Evolutionary conservation across 2,888 invertebrate species (phyloP).

Genomic region (Disparrhopalites patrizii): DNA sequence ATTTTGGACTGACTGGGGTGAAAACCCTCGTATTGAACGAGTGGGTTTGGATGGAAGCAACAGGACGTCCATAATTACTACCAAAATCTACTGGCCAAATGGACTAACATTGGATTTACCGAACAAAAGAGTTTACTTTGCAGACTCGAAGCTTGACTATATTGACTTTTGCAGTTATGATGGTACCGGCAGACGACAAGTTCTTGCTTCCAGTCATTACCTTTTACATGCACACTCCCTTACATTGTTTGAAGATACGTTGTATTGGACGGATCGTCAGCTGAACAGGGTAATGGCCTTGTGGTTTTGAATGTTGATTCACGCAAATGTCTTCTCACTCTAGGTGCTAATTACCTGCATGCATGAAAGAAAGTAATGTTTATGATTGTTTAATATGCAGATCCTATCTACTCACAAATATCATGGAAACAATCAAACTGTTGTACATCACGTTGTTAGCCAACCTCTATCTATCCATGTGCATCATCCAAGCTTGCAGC

Average conservation of each 20-base stretch:
- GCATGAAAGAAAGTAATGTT: background rate
- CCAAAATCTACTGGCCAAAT: slow-evolving; percentile 98
- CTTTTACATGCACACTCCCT: slow-evolving; percentile 91
- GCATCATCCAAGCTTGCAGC: slow-evolving; percentile 91
- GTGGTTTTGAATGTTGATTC: background rate
- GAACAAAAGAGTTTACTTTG: slow-evolving; percentile 90
- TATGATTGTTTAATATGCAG: slow-evolving; percentile 7
- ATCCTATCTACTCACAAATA: slow-evolving; percentile 82
- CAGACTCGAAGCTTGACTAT: slow-evolving; percentile 94
- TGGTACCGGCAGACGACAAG: slow-evolving; percentile 83
- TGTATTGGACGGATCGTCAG: slow-evolving; percentile 96
- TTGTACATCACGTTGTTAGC: slow-evolving; percentile 88
- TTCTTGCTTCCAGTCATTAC: slow-evolving; percentile 82
- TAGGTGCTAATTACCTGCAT: too few species aligned
- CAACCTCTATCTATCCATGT: slow-evolving; percentile 94
- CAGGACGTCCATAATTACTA: slow-evolving; percentile 77
- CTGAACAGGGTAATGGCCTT: slow-evolving; percentile 67
- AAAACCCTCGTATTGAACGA: slow-evolving; percentile 90
- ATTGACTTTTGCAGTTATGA: slow-evolving; percentile 98
- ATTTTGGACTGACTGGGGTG: slow-evolving; percentile 99
- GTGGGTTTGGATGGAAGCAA: slow-evolving; percentile 94
- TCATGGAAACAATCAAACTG: slow-evolving; percentile 83
- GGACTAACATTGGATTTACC: slow-evolving; percentile 94
- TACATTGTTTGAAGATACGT: slow-evolving; percentile 89
- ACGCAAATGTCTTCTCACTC: too few species aligned